Conservation (phyloP, 2,888 invertebrate species). For the Bhutanitis thaidina region DNA sequence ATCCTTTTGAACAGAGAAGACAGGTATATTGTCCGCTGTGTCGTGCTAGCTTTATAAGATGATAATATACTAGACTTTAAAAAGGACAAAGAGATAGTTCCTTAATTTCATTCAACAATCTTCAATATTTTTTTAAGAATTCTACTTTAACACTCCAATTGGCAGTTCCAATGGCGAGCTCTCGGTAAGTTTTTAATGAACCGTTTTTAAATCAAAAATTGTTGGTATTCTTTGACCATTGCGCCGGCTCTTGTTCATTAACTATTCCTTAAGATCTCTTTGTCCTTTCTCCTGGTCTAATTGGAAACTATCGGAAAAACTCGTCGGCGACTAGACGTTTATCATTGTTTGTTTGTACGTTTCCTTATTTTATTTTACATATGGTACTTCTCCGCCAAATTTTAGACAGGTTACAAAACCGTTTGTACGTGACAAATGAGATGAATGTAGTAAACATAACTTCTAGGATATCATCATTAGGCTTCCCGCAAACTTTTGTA, state of each 20-base stretch:
- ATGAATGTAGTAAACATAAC: too few relatives aligned
- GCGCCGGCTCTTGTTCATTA: slow-evolving; percentile 34
- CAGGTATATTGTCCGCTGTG: too few relatives aligned
- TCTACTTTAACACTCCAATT: slow-evolving; percentile 37
- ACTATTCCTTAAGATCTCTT: slow-evolving; percentile 34
- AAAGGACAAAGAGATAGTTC: too few relatives aligned
- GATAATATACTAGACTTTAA: too few relatives aligned
- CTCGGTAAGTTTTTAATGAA: slow-evolving; percentile 46
- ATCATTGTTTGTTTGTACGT: slow-evolving; percentile 8
- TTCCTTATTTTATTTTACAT: slow-evolving; percentile 12
- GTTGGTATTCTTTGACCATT: slow-evolving; percentile 36
- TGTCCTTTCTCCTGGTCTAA: slow-evolving; percentile 29
- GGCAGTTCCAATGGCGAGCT: slow-evolving; percentile 43
- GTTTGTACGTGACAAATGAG: too few relatives aligned
- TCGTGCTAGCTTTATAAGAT: too few relatives aligned
- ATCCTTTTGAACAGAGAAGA: too few relatives aligned
- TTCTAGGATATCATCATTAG: too few relatives aligned
- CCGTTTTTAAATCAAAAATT: slow-evolving; percentile 38
- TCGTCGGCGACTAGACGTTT: slow-evolving; percentile 14
- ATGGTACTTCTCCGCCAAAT: too few relatives aligned
- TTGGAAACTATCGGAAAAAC: slow-evolving; percentile 26
- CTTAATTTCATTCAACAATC: too few relatives aligned
- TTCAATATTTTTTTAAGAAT: neutral
- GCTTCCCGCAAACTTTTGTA: too few relatives aligned
- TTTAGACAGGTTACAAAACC: too few relatives aligned